Evolutionary conservation across 2,797 vertebrate genomes (phyloP), one percentile per base, ranked within the genome.

Genomic region (Valencia hispanica): DNA sequence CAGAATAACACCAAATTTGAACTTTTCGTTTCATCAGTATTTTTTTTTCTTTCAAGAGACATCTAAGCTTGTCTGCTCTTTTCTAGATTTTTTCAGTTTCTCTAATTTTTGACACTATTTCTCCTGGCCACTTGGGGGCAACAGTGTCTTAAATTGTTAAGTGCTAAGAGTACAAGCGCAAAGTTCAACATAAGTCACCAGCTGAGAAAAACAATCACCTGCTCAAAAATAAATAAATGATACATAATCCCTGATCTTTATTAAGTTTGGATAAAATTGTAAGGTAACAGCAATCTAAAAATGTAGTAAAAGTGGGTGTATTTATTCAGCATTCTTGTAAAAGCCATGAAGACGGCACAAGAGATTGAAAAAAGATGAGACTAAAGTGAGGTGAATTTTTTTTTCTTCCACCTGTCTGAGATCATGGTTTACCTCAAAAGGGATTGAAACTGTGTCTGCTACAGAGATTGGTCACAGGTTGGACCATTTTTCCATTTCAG

Each of bases 41-140:
- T 43, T 17, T 55, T 78, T 48, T 32, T 51, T 50, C 45, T 32
- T 47, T 9, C 32, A 68, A 51, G 8, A 51, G 18, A 73, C 45
- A 68, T 66, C 74, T 20, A 69, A 39, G 1, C 18, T 59, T 3
- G n/a, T 43, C 15, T n/a, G 68, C 66, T 65, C 50, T 48, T 73
- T 22, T 25, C 57, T 0, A 17, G 70, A 27, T 70, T 34, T 53
- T 59, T 68, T 12, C 57, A 5, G 55, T 45, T 68, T 32, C 18
- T 75, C 8, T 41, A 22, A 78, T 47, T 48, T 45, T 2, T 32
- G 43, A 70, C 69, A 55, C 3, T 78, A 70, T 78, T 79, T 77
- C 75, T 69, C 72, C 59, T 85, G 39, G 86, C 93, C 94, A 95
- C 94, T 91, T 93, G 94, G 91, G 87, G 94, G 95, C 94, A 96